Conservation (phyloP, 2,888 invertebrate genomes). For the Cerastoderma edule region DNA sequence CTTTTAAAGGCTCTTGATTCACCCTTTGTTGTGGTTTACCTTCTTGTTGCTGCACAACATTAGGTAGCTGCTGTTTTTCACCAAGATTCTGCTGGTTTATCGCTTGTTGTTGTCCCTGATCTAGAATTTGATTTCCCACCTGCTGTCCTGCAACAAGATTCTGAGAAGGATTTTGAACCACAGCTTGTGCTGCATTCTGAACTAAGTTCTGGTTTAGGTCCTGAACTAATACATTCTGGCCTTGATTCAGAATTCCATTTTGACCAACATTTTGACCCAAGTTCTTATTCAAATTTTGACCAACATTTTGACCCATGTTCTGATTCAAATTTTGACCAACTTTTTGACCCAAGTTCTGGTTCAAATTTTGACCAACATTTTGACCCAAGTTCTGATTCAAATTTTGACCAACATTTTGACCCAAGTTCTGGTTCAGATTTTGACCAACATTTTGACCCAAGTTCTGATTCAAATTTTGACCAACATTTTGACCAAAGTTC, state of each 20-base stretch:
- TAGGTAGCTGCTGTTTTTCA: background rate
- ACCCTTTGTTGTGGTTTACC: background rate
- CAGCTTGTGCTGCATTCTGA: conserved; percentile 12
- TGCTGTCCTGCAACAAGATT: background rate
- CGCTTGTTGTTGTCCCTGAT: background rate
- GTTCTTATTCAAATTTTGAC: conserved; percentile 2
- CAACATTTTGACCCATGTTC: no score
- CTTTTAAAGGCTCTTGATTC: background rate
- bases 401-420: no score
- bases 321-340: conserved; percentile 5
- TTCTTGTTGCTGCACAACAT: background rate
- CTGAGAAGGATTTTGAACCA: background rate
- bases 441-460: conserved; percentile 2
- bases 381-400: background rate
- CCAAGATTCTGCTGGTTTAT: conserved; percentile 6
- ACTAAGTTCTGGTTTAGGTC: background rate
- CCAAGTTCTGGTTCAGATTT: conserved; percentile 7
- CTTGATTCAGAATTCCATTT: conserved; percentile 9
- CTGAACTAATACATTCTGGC: no score
- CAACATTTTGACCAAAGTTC: no score
- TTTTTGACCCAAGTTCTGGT: conserved; percentile 2
- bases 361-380: conserved; percentile 1
- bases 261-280: conserved; percentile 2
- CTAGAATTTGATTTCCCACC: conserved; percentile 17
- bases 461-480: conserved; percentile 3